A percentile compares a stretch with the other conserved stretches of the same genome.
Evolutionary conservation across 2,113 vertebrate genomes (phyloP).

Genomic region (Poeciliopsis occidentalis): DNA sequence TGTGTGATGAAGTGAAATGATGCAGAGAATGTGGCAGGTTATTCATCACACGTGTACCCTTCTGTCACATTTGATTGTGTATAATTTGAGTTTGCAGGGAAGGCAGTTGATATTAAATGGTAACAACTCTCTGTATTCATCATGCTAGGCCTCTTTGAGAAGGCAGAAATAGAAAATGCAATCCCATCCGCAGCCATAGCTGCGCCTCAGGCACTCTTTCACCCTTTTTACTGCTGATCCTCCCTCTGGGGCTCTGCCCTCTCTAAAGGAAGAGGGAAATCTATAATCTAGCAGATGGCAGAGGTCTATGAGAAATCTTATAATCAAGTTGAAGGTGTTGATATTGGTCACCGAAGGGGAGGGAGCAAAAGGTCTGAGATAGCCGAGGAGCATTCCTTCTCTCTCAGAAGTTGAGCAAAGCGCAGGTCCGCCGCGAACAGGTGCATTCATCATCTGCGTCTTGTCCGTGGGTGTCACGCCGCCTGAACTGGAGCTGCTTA

Average conservation of each 20-base stretch:
- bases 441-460: constrained; percentile 32
- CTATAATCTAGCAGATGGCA: constrained; percentile 83
- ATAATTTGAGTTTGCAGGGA: constrained; percentile 78
- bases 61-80: constrained; percentile 75
- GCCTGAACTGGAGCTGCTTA: constrained; percentile 40
- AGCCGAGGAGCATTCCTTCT: constrained; percentile 17
- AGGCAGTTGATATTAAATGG: constrained; percentile 79
- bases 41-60: constrained; percentile 70
- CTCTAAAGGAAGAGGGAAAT: constrained; percentile 74
- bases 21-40: constrained; percentile 69
- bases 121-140: constrained; percentile 79
- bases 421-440: constrained; percentile 23
- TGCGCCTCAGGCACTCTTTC: constrained; percentile 76
- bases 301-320: constrained; percentile 79
- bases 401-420: constrained; percentile 13
- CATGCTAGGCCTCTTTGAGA: constrained; percentile 58
- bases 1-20: constrained; percentile 74
- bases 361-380: constrained; percentile 22
- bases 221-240: constrained; percentile 76
- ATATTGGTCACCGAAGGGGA: constrained; percentile 30
- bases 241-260: constrained; percentile 74
- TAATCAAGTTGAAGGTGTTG: constrained; percentile 64
- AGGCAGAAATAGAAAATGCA: constrained; percentile 79
- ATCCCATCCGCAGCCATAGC: constrained; percentile 74
- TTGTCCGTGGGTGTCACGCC: constrained; percentile 38